These are phyloP conservation scores for Oryzias melastigma DNA, from an alignment of 2,113 vertebrate species.

Conservation along the genomic window DNA sequence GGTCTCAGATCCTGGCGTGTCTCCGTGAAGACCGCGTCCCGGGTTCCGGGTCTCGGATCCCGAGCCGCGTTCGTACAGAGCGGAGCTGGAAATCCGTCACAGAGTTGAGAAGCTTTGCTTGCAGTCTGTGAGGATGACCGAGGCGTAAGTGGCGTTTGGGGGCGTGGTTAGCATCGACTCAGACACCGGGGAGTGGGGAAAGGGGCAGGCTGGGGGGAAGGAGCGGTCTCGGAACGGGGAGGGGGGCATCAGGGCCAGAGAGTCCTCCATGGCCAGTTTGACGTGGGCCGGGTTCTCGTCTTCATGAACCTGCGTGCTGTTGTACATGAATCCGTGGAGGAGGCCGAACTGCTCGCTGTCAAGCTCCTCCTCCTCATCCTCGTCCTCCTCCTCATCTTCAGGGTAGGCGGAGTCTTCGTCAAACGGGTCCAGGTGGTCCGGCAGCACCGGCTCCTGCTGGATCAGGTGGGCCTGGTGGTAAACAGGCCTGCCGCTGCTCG, in stretches of 20 bases:
- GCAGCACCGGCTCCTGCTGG: constrained; percentile 77
- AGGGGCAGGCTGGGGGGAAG: constrained; percentile 81
- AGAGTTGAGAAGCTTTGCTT: constrained; percentile 97
- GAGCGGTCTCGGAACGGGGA: constrained; percentile 92
- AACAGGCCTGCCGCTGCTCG: constrained; percentile 66
- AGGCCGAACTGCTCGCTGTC: constrained; percentile 85
- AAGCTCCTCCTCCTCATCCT: constrained; percentile 55
- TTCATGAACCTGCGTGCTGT: constrained; percentile 82
- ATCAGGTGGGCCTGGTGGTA: constrained; percentile 70
- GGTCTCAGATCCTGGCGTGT: too few species aligned
- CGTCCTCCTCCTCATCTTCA: constrained; percentile 65
- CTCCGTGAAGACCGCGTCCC: too few species aligned
- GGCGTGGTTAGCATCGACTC: constrained; percentile 91
- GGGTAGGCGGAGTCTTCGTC: constrained; percentile 76
- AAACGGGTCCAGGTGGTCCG: constrained; percentile 77
- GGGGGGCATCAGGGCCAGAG: constrained; percentile 88
- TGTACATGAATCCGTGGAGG: constrained; percentile 86
- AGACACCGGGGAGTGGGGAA: constrained; percentile 87
- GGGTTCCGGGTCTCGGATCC: too few species aligned
- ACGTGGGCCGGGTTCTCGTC: constrained; percentile 78
- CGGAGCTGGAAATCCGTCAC: constrained; percentile 61
- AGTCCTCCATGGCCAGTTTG: constrained; percentile 83
- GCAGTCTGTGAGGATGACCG: constrained; percentile 90
- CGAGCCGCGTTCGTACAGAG: too few species aligned
- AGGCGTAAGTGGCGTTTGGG: constrained; percentile 84